These are phyloP conservation scores for Dryobotodes eremita DNA, from an alignment of 2,888 invertebrate genomes.

Conservation along the genomic window DNA sequence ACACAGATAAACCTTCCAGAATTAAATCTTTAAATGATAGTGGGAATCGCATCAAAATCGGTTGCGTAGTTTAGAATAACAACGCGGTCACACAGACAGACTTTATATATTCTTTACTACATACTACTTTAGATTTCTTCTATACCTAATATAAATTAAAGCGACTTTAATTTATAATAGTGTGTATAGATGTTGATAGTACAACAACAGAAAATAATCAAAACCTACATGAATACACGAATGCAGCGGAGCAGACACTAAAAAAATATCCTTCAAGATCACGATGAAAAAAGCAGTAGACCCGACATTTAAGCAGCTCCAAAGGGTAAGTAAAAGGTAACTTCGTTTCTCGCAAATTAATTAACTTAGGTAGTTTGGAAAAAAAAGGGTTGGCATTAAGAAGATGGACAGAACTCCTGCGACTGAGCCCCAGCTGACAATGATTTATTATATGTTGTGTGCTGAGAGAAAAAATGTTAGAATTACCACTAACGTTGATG, in stretches of 20 bases:
- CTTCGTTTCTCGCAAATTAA: constrained; percentile 62
- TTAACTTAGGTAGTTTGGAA: constrained; percentile 65
- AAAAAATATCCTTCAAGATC: constrained; percentile 11
- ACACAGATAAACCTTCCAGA: background rate
- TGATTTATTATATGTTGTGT: constrained; percentile 73
- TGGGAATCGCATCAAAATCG: background rate
- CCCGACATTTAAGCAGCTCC: constrained; percentile 41
- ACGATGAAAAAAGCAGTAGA: constrained; percentile 16
- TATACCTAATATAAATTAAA: background rate
- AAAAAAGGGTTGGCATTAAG: constrained; percentile 75
- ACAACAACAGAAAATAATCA: background rate
- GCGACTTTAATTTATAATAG: background rate
- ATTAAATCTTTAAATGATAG: background rate
- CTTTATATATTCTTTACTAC: no score
- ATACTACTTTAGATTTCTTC: no score
- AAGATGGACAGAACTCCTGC: constrained; percentile 74
- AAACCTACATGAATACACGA: constrained; percentile 5
- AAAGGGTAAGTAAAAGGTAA: constrained; percentile 43
- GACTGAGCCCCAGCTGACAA: constrained; percentile 77
- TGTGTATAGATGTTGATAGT: background rate
- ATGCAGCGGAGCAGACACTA: constrained; percentile 3
- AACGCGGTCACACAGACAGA: no score
- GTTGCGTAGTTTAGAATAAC: no score
- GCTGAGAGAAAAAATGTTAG: constrained; percentile 63
- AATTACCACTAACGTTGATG: constrained; percentile 53